Evolutionary conservation across 2,888 invertebrate genomes (phyloP), one percentile per base, ranked within the genome.

Genomic region (Drosophila diplacantha): DNA sequence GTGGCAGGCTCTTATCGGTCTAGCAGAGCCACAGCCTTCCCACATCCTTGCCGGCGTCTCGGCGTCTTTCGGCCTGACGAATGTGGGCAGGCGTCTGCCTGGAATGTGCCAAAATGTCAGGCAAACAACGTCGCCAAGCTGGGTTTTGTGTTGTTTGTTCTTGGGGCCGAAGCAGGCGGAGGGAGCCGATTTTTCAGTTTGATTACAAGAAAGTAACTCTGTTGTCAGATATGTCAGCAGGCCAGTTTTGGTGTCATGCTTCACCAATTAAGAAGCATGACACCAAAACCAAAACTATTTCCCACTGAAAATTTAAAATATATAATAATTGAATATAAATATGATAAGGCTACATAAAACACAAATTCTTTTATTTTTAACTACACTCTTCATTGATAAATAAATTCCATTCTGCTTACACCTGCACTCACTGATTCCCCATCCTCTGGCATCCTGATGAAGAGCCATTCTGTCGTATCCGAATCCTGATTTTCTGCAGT

Each of bases 401-500:
- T 20, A 41, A 46, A 38, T 44, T 20, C 9, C 3, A 9, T 3
- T 16, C 4, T 9, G 4, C 3, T 9, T 44, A 18, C 31, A 44
- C 3, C 22, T 31, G 18, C 14, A 31, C 18, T 26, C 12, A 54
- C 20, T 11, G 14, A 14, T 46, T 20, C 8, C 20, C 14, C 12
- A 11, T 11, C 0, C 16, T 0, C 11, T 1, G 12, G 3, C 9
- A 50, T 22, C 61, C 39, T n/a, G 47, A 60, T 57, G 14, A 41
- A 58, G 46, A 32, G 44, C 11, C 16, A n/a, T 51, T 62, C 37
- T 34, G 29, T 52, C 68, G 63, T 66, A 73, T 77, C 51, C 61
- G 38, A 69, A 65, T 63, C 58, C 64, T 63, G 77, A 5, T 67
- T 67, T 35, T 69, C 75, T 74, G 69, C 34, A 72, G 56, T 57